Conservation (phyloP, 2,113 vertebrate species). For the Malurus melanocephalus region DNA sequence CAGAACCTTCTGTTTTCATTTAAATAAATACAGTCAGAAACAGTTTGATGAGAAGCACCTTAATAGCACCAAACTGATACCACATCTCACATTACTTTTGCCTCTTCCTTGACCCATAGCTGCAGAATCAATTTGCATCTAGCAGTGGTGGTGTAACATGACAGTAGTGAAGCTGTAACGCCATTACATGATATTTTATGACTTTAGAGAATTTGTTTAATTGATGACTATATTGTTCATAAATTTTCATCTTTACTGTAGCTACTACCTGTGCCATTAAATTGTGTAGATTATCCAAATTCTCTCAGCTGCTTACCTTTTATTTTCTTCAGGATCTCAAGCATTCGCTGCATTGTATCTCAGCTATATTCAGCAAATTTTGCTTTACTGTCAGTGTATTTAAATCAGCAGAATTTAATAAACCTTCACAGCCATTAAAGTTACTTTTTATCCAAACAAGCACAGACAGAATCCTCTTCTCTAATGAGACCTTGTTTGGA, state of each 20-base stretch:
- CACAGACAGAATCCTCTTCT: background rate
- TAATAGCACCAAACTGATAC: background rate
- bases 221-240: background rate
- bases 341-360: background rate
- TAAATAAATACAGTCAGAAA: background rate
- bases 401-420: conserved; percentile 25
- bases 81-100: background rate
- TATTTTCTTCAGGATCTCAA: background rate
- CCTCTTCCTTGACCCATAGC: background rate
- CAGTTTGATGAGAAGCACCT: background rate
- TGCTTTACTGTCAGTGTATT: background rate
- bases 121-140: background rate
- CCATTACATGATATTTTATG: background rate
- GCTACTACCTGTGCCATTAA: background rate
- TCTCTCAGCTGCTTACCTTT: conserved; percentile 14
- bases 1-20: background rate
- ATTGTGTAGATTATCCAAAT: background rate
- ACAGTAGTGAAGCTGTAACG: background rate
- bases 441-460: background rate
- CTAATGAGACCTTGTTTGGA: background rate
- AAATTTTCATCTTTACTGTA: conserved; percentile 2
- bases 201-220: background rate
- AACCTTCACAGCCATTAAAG: conserved; percentile 13
- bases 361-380: background rate
- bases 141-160: background rate